Percentiles rank a stretch among this genome's conserved stretches.
Conservation (phyloP, 2,113 vertebrate genomes). For the Stigmatopora nigra region DNA sequence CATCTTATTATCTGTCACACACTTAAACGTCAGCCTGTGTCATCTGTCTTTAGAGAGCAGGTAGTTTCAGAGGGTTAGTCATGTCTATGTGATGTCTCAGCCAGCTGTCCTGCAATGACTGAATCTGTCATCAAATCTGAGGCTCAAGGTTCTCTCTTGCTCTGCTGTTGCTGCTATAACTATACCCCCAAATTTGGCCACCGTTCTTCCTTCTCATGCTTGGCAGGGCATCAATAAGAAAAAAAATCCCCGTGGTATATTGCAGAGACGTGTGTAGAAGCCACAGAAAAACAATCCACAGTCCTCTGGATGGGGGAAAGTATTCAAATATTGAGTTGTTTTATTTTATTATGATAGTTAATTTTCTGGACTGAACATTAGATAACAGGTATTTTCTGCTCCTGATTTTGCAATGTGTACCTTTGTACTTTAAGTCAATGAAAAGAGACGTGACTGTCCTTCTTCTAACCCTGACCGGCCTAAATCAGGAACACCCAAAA, state of each 20-base stretch:
- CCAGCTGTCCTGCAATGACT: slow-evolving; percentile 63
- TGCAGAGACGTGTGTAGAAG: slow-evolving; percentile 43
- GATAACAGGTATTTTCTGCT: too few species aligned
- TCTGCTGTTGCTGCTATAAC: slow-evolving; percentile 48
- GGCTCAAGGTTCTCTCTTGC: slow-evolving; percentile 48
- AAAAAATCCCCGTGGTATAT: slow-evolving; percentile 36
- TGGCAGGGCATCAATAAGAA: slow-evolving; percentile 44
- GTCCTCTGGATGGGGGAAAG: slow-evolving; percentile 14
- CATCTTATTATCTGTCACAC: slow-evolving; percentile 13
- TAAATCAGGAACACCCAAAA: too few species aligned
- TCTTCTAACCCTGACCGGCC: too few species aligned
- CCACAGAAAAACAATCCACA: slow-evolving; percentile 38
- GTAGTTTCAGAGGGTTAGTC: slow-evolving; percentile 24
- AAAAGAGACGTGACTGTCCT: too few species aligned
- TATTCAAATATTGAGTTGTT: not conserved
- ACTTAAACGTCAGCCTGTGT: slow-evolving; percentile 22
- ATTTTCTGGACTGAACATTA: not conserved
- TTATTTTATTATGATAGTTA: not conserved
- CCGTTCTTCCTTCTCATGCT: slow-evolving; percentile 52
- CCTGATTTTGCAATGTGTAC: too few species aligned
- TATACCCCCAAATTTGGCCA: slow-evolving; percentile 67
- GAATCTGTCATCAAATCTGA: slow-evolving; percentile 46
- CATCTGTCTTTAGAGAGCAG: slow-evolving; percentile 40
- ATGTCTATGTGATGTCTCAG: slow-evolving; percentile 32
- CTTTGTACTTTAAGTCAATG: too few species aligned